Conservation (phyloP, 2,113 vertebrate species). For the Pygoscelis antarcticus region DNA sequence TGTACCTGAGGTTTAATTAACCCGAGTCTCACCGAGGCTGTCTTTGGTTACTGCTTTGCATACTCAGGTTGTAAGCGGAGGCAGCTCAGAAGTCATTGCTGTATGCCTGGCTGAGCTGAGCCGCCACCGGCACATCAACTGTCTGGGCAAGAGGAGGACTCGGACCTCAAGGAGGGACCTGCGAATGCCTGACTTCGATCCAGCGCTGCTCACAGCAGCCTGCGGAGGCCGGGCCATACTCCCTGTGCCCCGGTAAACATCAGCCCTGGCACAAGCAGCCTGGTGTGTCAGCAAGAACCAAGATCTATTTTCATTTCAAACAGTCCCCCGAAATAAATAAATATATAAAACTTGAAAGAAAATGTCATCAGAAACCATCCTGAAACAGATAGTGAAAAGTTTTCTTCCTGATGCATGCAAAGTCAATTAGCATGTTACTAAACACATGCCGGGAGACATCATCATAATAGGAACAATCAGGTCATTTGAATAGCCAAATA, state of each 20-base stretch:
- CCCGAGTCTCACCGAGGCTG: neutral
- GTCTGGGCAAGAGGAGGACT: rapidly evolving
- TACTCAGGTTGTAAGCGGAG: neutral
- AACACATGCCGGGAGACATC: constrained; percentile 22
- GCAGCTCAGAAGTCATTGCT: neutral
- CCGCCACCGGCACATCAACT: rapidly evolving
- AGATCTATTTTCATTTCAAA: constrained; percentile 7
- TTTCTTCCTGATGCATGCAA: constrained; percentile 9
- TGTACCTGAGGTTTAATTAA: neutral
- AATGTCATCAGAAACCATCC: neutral
- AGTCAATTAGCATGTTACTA: neutral
- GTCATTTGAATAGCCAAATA: constrained; percentile 48
- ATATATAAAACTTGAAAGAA: neutral
- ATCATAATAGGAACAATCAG: constrained; percentile 39
- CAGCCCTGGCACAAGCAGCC: neutral
- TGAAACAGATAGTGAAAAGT: neutral
- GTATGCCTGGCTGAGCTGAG: rapidly evolving
- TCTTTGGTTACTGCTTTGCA: constrained; percentile 15
- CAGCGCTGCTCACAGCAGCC: neutral
- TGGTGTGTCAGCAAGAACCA: neutral
- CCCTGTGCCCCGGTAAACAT: neutral
- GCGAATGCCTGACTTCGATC: neutral
- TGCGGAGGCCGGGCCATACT: rapidly evolving
- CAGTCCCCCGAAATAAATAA: neutral
- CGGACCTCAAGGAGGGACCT: neutral